Evolutionary conservation across 2,113 vertebrate genomes (phyloP).

Genomic region (Hoplias malabaricus): DNA sequence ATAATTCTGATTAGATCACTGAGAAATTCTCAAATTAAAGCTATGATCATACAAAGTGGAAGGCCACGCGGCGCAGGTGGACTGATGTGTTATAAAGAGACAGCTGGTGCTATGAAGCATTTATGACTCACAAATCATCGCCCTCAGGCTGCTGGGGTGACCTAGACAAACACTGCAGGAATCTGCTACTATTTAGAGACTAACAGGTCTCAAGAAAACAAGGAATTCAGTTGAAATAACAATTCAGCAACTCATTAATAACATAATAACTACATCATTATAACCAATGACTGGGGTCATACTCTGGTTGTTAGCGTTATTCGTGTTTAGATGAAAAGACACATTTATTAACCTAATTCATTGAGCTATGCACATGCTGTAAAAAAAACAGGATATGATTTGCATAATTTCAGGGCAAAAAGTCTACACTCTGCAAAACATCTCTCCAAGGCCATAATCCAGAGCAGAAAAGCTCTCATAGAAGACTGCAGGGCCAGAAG

Average conservation of each 20-base stretch:
- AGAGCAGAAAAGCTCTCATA: neutral
- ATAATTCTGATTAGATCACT: neutral
- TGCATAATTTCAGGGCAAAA: neutral
- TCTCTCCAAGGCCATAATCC: neutral
- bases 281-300: too few relatives aligned
- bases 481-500: neutral
- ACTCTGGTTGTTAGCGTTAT: too few relatives aligned
- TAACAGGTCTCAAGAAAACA: neutral
- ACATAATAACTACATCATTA: too few relatives aligned
- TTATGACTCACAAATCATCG: slow-evolving; percentile 30
- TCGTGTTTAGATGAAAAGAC: neutral
- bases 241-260: neutral
- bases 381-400: neutral
- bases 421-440: too few relatives aligned
- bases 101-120: slow-evolving; percentile 26
- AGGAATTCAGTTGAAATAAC: neutral
- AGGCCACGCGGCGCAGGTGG: slow-evolving; percentile 8
- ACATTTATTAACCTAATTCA: neutral
- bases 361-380: neutral
- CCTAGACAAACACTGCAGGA: slow-evolving; percentile 7
- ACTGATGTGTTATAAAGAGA: slow-evolving; percentile 4
- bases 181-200: neutral
- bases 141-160: neutral
- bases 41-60: neutral
- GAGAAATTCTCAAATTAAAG: neutral